Conservation (phyloP, 2,113 vertebrate genomes). For the Opisthocomus hoazin region DNA sequence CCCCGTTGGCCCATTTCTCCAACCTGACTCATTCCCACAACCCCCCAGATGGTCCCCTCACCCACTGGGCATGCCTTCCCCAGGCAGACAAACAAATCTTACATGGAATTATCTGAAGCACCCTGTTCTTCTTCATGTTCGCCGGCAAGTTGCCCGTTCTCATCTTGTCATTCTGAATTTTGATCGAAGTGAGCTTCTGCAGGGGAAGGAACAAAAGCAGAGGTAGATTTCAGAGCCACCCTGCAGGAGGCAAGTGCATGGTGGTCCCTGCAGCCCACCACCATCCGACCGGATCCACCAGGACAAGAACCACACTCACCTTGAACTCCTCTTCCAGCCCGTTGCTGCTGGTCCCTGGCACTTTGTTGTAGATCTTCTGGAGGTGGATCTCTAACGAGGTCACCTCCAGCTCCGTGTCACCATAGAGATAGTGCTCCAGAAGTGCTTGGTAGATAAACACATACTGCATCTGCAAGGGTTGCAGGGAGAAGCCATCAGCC, state of each 20-base stretch:
- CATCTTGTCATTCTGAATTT: constrained; percentile 99
- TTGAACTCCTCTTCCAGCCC: constrained; percentile 97
- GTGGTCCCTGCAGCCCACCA: background rate
- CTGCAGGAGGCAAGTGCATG: rapidly evolving
- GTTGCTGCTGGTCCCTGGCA: constrained; percentile 88
- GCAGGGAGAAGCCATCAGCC: background rate
- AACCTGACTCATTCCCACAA: background rate
- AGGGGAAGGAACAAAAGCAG: background rate
- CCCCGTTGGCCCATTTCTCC: background rate
- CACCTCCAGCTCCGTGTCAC: constrained; percentile 97
- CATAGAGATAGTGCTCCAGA: constrained; percentile 95
- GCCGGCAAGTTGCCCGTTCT: constrained; percentile 94
- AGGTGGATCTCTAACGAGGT: constrained; percentile 95
- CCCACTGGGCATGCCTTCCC: rapidly evolving
- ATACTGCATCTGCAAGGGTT: constrained; percentile 90
- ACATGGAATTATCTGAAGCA: constrained; percentile 99
- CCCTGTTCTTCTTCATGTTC: constrained; percentile 99
- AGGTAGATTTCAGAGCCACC: background rate
- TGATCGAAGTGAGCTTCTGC: constrained; percentile 97
- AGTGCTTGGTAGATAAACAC: constrained; percentile 99
- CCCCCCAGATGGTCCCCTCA: background rate
- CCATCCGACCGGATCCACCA: background rate
- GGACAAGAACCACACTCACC: constrained; percentile 64
- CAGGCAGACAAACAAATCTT: constrained; percentile 43
- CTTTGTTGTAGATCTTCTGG: constrained; percentile 92